Base-by-base conservation (phyloP, 1,140 invertebrate species). In the Hormaphis cornu region DNA sequence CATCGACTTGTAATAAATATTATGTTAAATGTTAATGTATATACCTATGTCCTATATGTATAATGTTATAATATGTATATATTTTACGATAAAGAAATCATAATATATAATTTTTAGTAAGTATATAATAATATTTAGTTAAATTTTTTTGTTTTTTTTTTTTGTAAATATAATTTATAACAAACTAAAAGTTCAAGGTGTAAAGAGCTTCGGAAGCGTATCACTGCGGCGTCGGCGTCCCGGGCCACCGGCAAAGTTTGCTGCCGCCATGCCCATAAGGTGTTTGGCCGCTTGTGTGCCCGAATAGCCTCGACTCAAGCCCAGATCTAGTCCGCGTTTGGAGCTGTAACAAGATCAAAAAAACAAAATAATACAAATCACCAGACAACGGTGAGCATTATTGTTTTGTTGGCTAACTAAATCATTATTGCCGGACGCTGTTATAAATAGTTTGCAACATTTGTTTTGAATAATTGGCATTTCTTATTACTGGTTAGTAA, bases 211-310 rank as follows among this genome's bases (percentile, higher is more conserved):
- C n/a, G 54, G 54, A 70, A 70, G 52, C n/a, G 16, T 24, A 35
- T 61, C 72, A 35, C 72, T 72, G 54, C 89, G 85, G 74, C 89
- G 84, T 85, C 87, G 89, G 78, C 90, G 84, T 69, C 90, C 90
- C 5, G 90, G 90, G 9, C 90, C 90, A 8, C 86, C 87, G n/a
- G 90, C 88, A 78, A 86, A 92, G 78, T 89, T 90, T 72, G 90
- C 90, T 1, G 89, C 88, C 48, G 89, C 87, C 46, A 92, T 76
- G 1, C 90, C 91, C 87, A 95, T 91, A 73, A 93, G 81, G 77
- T 93, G 90, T 78, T 93, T 93, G 74, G 90, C 91, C 48, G 91
- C 88, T 74, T 93, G 86, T 26, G 89, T 88, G 0, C 90, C 91
- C 42, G 90, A 93, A 78, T 89, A 93, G 4, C 91, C 91, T 35